These are phyloP conservation scores for Leptopterna dolabrata DNA, from an alignment of 2,888 invertebrate genomes.

Conservation along the genomic window DNA sequence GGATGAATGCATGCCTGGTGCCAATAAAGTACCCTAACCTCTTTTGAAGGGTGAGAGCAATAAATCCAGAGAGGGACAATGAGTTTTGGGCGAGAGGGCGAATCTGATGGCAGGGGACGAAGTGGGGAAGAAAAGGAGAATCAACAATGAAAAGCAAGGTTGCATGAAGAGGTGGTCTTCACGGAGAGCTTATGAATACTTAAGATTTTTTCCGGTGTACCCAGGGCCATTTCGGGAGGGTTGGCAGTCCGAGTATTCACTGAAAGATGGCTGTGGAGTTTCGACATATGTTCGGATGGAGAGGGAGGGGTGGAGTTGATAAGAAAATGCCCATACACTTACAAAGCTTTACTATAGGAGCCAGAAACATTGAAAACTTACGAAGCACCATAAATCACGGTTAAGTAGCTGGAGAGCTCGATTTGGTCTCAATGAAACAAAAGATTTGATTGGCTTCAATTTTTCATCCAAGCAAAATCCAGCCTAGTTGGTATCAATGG, in stretches of 20 bases:
- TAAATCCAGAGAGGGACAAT: slow-evolving; percentile 51
- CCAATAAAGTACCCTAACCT: slow-evolving; percentile 52
- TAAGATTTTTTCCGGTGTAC: not conserved
- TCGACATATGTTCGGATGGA: too few relatives aligned
- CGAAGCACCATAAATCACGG: too few relatives aligned
- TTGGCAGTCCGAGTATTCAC: not conserved
- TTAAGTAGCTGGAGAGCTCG: too few relatives aligned
- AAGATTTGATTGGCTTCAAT: too few relatives aligned
- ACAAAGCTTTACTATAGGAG: too few relatives aligned
- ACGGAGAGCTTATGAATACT: slow-evolving; percentile 19
- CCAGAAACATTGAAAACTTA: too few relatives aligned
- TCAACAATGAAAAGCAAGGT: slow-evolving; percentile 22
- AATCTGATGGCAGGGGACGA: not conserved
- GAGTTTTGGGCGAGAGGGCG: slow-evolving; percentile 42
- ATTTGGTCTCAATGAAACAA: too few relatives aligned
- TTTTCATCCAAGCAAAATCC: too few relatives aligned
- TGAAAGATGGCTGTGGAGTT: not conserved
- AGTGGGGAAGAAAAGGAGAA: not conserved
- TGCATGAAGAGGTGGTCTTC: slow-evolving; percentile 3
- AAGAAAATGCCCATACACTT: too few relatives aligned
- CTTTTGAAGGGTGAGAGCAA: slow-evolving; percentile 35
- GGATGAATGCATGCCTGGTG: slow-evolving; percentile 48
- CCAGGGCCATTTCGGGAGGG: not conserved
- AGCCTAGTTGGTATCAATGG: too few relatives aligned
- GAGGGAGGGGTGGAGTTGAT: too few relatives aligned